Evolutionary conservation across 2,113 vertebrate species (phyloP).

Genomic region (Poeciliopsis occidentalis): DNA sequence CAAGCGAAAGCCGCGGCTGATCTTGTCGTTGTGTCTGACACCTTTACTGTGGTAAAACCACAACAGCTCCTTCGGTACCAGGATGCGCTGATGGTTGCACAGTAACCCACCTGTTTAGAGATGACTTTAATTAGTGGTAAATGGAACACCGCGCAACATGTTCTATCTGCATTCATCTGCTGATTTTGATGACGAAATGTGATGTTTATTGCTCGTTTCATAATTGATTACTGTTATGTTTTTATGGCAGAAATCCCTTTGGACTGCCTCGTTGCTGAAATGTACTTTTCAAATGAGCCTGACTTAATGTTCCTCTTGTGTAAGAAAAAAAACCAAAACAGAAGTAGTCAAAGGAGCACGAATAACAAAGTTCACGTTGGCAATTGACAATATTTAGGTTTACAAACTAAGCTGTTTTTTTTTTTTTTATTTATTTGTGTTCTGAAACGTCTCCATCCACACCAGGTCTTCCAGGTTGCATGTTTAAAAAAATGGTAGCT

Average conservation of each 20-base stretch:
- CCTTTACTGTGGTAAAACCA: conserved; percentile 8
- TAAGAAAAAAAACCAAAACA: not conserved
- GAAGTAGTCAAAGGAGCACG: too few relatives aligned
- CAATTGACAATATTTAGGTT: not conserved
- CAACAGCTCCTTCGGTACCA: not conserved
- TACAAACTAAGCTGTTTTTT: not conserved
- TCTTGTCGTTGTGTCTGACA: conserved; percentile 24
- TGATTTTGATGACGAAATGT: too few relatives aligned
- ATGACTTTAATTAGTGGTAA: too few relatives aligned
- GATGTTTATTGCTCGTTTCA: too few relatives aligned
- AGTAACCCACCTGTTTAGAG: not conserved
- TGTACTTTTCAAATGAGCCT: too few relatives aligned
- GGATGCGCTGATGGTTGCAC: conserved; percentile 1
- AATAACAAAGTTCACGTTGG: not conserved
- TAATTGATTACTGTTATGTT: too few relatives aligned
- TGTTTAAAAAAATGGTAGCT: too few relatives aligned
- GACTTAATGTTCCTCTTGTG: not conserved
- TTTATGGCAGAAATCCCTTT: too few relatives aligned
- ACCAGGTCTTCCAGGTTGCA: too few relatives aligned
- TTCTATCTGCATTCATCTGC: too few relatives aligned
- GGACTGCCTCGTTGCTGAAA: too few relatives aligned
- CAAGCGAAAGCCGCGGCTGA: conserved; percentile 36
- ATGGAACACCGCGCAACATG: too few relatives aligned
- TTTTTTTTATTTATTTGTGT: not conserved
- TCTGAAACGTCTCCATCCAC: not conserved